Evolutionary conservation across 2,797 vertebrate species (phyloP).

Genomic region (Enteromius unitaeniatus): DNA sequence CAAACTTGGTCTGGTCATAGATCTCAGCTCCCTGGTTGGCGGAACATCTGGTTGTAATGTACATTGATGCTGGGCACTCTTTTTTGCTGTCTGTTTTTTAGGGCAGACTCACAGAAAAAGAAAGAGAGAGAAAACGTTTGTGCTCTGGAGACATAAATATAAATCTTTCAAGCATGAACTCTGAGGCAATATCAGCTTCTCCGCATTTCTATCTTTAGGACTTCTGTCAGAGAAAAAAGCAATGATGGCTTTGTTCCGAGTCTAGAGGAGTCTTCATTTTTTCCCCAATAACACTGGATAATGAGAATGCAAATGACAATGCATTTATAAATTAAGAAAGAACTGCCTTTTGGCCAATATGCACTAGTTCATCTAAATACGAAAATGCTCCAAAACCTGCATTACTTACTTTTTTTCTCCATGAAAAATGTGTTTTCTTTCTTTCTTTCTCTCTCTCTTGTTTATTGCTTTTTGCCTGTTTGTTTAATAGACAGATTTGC

Average conservation of each 20-base stretch:
- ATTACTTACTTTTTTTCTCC: neutral
- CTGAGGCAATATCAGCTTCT: constrained; percentile 43
- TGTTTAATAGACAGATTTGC: constrained; percentile 61
- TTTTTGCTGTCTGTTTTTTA: constrained; percentile 54
- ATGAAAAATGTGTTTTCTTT: neutral
- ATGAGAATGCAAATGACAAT: constrained; percentile 9
- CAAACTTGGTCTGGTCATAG: constrained; percentile 62
- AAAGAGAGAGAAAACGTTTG: constrained; percentile 41
- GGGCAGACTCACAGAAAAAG: constrained; percentile 33
- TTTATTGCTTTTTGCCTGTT: constrained; percentile 6
- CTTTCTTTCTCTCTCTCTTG: neutral
- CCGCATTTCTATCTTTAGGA: constrained; percentile 44
- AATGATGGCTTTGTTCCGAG: constrained; percentile 39
- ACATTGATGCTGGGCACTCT: constrained; percentile 58
- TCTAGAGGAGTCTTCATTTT: neutral
- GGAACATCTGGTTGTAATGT: constrained; percentile 76
- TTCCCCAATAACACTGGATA: constrained; percentile 5
- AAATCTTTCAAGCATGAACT: constrained; percentile 49
- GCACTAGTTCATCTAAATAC: neutral
- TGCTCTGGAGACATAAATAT: constrained; percentile 54
- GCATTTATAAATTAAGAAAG: neutral
- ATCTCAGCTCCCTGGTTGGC: constrained; percentile 55
- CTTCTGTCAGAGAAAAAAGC: constrained; percentile 42
- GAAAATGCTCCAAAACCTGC: neutral
- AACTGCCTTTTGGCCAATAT: neutral